Percentiles rank a stretch among this genome's conserved stretches.
These are phyloP conservation scores for Oryzias melastigma DNA, from an alignment of 2,113 vertebrate species.

Conservation along the genomic window DNA sequence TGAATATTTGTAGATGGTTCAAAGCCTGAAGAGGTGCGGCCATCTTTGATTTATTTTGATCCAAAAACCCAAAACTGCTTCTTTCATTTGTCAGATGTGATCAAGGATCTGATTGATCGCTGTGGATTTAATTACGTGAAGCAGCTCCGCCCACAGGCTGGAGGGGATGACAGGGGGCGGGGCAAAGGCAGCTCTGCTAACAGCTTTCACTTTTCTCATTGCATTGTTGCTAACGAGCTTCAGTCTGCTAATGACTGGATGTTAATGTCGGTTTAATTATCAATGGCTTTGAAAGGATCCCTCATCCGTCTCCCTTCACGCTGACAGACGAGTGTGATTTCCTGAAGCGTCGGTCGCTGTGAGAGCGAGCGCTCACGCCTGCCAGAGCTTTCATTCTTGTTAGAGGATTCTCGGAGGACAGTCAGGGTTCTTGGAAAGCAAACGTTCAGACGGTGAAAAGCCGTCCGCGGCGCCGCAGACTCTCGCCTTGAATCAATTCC, in stretches of 20 bases:
- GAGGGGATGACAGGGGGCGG: no score
- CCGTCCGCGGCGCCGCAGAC: conserved; percentile 14
- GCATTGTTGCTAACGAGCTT: no score
- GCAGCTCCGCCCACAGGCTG: no score
- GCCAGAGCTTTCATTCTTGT: background rate
- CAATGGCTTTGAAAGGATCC: conserved; percentile 7
- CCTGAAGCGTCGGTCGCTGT: conserved; percentile 13
- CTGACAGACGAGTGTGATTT: conserved; percentile 19
- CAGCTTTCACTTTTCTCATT: no score
- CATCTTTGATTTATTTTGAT: no score
- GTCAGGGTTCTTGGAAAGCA: conserved; percentile 29
- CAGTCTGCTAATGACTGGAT: background rate
- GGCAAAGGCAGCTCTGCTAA: no score
- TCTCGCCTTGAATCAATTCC: conserved; percentile 53
- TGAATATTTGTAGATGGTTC: no score
- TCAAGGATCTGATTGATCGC: no score
- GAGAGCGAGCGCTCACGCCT: conserved; percentile 13
- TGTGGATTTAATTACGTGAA: no score
- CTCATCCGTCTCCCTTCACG: background rate
- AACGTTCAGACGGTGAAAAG: conserved; percentile 52
- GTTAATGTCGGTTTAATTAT: conserved; percentile 3
- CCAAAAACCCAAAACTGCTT: no score
- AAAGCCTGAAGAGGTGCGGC: no score
- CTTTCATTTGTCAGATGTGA: no score
- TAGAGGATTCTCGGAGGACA: conserved; percentile 7